phyloP scores from a whole-genome alignment of 2,113 vertebrate species.

The Mesocricetus auratus region DNA sequence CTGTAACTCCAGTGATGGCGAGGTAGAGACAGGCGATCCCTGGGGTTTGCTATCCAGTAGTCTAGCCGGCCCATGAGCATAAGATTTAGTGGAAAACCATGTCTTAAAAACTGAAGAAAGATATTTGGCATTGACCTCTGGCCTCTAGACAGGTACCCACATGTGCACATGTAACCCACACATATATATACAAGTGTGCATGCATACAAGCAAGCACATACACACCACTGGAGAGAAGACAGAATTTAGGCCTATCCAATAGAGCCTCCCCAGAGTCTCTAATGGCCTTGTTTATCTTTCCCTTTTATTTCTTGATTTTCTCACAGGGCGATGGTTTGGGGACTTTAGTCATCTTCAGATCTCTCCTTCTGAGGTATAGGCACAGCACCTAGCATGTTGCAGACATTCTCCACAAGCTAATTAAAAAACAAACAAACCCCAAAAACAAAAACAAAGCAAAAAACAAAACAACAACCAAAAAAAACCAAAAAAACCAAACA shows the following conservation, averaged over 20 bases:
- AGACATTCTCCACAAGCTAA: background rate
- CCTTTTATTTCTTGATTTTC: background rate
- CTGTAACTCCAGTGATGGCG: background rate
- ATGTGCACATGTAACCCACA: background rate
- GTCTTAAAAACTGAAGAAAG: background rate
- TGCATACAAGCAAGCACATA: background rate
- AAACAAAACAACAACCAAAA: too few relatives aligned
- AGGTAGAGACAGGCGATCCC: background rate
- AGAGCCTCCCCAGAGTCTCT: too few relatives aligned
- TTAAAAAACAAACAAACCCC: background rate
- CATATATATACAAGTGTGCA: background rate
- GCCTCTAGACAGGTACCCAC: background rate
- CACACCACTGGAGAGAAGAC: background rate
- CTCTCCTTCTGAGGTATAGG: background rate
- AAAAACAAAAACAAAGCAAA: background rate
- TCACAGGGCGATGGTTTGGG: background rate
- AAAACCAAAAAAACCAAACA: too few relatives aligned
- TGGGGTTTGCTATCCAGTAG: background rate
- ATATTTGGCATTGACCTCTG: background rate
- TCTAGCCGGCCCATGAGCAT: background rate
- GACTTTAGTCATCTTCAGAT: background rate
- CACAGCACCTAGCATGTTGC: accelerated
- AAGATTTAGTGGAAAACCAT: background rate
- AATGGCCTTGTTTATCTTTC: background rate
- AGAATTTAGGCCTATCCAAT: background rate